phyloP scores from a whole-genome alignment of 2,113 vertebrate genomes.

The Myodes glareolus region DNA sequence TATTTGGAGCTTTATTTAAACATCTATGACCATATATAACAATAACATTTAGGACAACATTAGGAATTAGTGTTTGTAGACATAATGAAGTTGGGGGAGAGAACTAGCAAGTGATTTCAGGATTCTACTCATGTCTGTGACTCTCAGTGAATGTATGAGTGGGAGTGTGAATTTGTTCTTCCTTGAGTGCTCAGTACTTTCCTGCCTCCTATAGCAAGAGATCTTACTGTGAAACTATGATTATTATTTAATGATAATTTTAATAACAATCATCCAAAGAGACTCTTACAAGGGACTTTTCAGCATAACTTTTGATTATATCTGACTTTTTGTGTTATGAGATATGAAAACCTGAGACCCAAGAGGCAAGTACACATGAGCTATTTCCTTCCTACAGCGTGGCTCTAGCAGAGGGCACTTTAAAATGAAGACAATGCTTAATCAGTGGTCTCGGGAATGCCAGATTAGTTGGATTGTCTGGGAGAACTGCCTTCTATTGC shows the following conservation, averaged over 20 bases:
- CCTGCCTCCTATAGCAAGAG: not conserved
- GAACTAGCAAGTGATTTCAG: not conserved
- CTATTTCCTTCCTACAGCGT: not conserved
- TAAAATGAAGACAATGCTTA: conserved; percentile 44
- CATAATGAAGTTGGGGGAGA: not conserved
- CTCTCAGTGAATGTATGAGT: not conserved
- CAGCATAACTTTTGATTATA: conserved; percentile 21
- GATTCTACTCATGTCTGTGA: not conserved
- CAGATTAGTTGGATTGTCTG: not conserved
- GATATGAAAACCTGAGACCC: not conserved
- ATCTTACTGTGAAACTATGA: not conserved
- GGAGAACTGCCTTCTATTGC: conserved; percentile 6
- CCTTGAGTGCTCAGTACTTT: not conserved
- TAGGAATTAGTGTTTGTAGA: not conserved
- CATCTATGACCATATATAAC: not conserved
- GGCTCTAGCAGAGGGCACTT: not conserved
- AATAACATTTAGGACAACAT: not conserved
- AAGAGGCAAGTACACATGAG: not conserved
- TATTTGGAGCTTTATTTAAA: not conserved
- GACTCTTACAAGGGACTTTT: conserved; percentile 3
- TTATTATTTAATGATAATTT: not conserved
- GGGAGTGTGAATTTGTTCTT: not conserved
- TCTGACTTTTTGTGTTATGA: conserved; percentile 11
- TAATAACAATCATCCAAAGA: not conserved
- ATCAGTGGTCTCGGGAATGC: not conserved